These are phyloP conservation scores for Lonchura striata DNA, from an alignment of 2,113 vertebrate species.

Conservation along the genomic window DNA sequence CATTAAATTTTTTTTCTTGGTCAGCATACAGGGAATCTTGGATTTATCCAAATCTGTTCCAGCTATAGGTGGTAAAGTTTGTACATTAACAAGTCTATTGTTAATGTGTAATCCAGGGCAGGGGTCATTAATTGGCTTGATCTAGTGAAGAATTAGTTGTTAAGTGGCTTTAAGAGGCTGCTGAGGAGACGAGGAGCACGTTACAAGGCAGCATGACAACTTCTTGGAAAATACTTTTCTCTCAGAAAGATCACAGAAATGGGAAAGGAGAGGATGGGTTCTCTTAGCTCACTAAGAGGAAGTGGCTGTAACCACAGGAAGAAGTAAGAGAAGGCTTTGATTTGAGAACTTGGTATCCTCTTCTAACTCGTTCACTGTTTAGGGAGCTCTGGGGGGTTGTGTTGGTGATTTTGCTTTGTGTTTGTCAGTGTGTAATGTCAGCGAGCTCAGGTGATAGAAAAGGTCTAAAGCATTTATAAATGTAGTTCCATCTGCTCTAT, in stretches of 20 bases:
- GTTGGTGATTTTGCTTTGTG: background rate
- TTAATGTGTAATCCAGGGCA: slow-evolving; percentile 1
- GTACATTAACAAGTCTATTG: background rate
- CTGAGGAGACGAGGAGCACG: background rate
- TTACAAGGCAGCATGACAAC: background rate
- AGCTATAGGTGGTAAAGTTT: background rate
- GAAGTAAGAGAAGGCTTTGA: background rate
- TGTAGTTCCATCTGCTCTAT: background rate
- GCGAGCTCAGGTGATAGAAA: background rate
- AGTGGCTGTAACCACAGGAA: background rate
- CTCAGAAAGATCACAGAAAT: background rate
- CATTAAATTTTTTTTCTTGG: background rate
- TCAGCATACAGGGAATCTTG: background rate
- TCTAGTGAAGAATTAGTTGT: background rate
- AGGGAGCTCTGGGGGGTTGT: background rate
- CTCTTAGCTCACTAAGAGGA: background rate
- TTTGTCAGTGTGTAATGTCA: background rate
- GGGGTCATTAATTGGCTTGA: background rate
- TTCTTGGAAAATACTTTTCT: background rate
- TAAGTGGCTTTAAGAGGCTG: background rate
- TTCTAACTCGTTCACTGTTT: rapidly evolving
- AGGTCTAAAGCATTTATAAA: background rate
- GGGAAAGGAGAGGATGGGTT: background rate
- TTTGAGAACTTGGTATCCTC: background rate
- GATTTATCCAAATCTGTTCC: background rate